Evolutionary conservation across 1,140 invertebrate species (phyloP).

Genomic region (Anastatus disparis): DNA sequence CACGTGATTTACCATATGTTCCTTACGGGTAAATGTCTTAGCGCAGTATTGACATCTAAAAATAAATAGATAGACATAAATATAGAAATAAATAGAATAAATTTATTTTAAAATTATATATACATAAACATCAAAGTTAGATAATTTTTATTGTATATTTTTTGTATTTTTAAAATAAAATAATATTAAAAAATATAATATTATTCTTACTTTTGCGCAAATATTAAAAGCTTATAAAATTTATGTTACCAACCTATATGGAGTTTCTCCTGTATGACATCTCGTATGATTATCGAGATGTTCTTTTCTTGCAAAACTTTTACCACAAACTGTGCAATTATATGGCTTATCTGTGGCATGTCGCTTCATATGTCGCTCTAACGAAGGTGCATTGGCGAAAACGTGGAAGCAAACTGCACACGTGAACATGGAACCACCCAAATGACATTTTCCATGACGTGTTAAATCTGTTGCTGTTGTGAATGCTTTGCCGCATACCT

Average conservation of each 20-base stretch:
- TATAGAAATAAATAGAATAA: too few relatives aligned
- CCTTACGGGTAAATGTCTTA: constrained; percentile 78
- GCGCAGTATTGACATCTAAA: constrained; percentile 73
- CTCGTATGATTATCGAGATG: constrained; percentile 85
- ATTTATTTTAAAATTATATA: too few relatives aligned
- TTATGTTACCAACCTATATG: constrained; percentile 69
- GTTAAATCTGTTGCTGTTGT: constrained; percentile 80
- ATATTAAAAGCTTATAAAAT: constrained; percentile 24
- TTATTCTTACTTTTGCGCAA: too few relatives aligned
- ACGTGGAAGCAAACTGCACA: constrained; percentile 80
- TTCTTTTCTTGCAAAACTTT: constrained; percentile 88
- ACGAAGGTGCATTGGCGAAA: constrained; percentile 76
- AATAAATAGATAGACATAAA: too few relatives aligned
- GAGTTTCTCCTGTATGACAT: constrained; percentile 87
- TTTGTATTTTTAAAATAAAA: too few relatives aligned
- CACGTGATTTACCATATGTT: constrained; percentile 75
- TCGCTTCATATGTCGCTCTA: constrained; percentile 81
- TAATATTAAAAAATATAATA: too few relatives aligned
- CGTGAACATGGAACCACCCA: constrained; percentile 80
- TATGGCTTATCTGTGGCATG: constrained; percentile 85
- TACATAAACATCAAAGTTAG: too few relatives aligned
- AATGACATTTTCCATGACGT: constrained; percentile 82
- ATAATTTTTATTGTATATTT: too few relatives aligned
- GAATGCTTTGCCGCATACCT: constrained; percentile 83
- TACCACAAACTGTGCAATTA: constrained; percentile 83